phyloP scores from a whole-genome alignment of 2,113 vertebrate species.

The Vulpes ferrilata region DNA sequence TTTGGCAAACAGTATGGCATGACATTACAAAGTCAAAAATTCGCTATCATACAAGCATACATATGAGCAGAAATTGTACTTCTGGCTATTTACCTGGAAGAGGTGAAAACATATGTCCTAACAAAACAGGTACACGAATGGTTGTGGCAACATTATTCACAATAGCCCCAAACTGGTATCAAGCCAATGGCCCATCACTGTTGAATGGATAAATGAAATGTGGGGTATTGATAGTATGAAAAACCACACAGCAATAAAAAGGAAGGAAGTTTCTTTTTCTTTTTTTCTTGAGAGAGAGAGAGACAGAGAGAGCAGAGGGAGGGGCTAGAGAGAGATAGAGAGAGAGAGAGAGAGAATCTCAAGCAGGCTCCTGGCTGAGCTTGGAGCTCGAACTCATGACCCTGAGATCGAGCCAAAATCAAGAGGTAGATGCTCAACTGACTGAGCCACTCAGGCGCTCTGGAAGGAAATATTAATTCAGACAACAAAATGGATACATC shows the following conservation, averaged over 20 bases:
- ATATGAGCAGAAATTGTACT: conserved; percentile 29
- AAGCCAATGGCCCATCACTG: not conserved
- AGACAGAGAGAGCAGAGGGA: not conserved
- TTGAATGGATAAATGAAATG: not conserved
- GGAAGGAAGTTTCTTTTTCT: not conserved
- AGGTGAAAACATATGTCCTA: conserved; percentile 7
- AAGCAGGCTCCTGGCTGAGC: not conserved
- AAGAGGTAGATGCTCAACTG: not conserved
- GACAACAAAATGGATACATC: not conserved
- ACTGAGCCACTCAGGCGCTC: not conserved
- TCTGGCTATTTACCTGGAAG: not conserved
- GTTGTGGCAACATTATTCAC: not conserved
- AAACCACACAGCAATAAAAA: conserved; percentile 20
- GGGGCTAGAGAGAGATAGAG: not conserved
- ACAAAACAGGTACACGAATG: not conserved
- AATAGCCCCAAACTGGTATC: not conserved
- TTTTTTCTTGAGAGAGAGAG: not conserved
- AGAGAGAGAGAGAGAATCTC: not conserved
- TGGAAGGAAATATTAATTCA: not conserved
- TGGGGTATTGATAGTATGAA: not conserved
- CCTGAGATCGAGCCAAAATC: not conserved
- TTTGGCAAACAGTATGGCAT: not conserved
- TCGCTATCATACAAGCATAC: not conserved
- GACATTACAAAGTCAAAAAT: conserved; percentile 5
- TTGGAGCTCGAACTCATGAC: not conserved